Percentiles rank a stretch among this genome's conserved stretches.
Conservation (phyloP, 1,140 invertebrate species). For the Micrasema minimum region DNA sequence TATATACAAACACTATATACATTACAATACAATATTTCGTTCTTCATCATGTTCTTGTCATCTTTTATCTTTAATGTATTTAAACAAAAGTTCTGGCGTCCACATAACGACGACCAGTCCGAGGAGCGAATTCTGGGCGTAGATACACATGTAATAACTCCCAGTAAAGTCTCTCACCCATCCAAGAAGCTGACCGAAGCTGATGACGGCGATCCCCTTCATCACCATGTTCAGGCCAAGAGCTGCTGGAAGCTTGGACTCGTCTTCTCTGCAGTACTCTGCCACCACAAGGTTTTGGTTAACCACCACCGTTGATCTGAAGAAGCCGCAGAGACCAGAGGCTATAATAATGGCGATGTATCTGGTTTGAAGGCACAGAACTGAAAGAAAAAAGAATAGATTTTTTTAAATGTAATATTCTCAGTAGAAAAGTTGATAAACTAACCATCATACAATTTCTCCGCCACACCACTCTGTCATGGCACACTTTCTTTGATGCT, state of each 20-base stretch:
- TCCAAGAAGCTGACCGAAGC: constrained; percentile 74
- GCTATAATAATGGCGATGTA: constrained; percentile 60
- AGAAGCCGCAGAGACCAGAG: constrained; percentile 71
- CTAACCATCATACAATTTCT: too few relatives aligned
- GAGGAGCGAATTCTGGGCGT: constrained; percentile 70
- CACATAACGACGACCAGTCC: constrained; percentile 69
- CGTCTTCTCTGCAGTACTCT: constrained; percentile 69
- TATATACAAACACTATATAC: too few relatives aligned
- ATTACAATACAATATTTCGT: too few relatives aligned
- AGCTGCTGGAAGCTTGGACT: constrained; percentile 71
- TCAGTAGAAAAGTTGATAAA: too few relatives aligned
- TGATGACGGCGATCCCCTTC: constrained; percentile 75
- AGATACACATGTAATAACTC: constrained; percentile 72
- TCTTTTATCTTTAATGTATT: constrained; percentile 19
- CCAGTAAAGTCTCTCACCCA: constrained; percentile 72
- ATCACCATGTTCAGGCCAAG: constrained; percentile 78
- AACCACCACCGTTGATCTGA: constrained; percentile 74
- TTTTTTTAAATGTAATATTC: too few relatives aligned
- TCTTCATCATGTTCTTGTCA: too few relatives aligned
- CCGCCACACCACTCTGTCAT: too few relatives aligned
- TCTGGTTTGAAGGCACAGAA: constrained; percentile 66
- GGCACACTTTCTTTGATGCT: too few relatives aligned
- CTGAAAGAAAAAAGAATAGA: constrained; percentile 60
- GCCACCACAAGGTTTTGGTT: constrained; percentile 78
- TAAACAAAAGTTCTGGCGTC: constrained; percentile 67